A percentile compares a stretch with the other conserved stretches of the same genome.
These are phyloP conservation scores for Conomelus anceps DNA, from an alignment of 2,888 invertebrate genomes.

Conservation along the genomic window DNA sequence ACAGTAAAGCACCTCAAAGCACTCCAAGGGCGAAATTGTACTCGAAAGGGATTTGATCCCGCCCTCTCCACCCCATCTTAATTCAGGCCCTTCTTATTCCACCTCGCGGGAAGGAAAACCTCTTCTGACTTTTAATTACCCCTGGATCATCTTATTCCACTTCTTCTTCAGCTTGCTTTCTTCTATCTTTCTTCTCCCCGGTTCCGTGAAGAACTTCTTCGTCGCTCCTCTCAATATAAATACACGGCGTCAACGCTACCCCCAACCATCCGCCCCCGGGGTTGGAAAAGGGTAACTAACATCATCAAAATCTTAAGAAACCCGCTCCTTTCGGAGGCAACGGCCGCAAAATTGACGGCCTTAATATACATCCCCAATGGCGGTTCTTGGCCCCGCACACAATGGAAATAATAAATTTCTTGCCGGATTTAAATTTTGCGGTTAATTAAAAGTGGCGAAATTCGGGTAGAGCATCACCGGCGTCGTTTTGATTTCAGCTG, in stretches of 20 bases:
- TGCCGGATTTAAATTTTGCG: background rate
- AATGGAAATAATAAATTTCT: background rate
- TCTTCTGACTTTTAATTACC: slow-evolving; percentile 27
- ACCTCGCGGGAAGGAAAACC: slow-evolving; percentile 19
- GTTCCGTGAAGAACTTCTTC: no score
- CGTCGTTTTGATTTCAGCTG: background rate
- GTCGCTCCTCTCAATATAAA: background rate
- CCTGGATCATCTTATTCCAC: slow-evolving; percentile 12
- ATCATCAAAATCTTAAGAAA: background rate
- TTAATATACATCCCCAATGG: background rate
- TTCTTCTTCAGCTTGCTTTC: background rate
- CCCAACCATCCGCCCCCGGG: no score
- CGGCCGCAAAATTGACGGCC: background rate
- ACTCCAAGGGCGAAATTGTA: slow-evolving; percentile 6
- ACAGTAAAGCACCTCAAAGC: background rate
- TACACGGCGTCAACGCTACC: background rate
- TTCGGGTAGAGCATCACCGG: background rate
- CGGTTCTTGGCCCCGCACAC: background rate
- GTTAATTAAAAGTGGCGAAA: background rate
- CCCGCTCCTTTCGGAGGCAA: background rate
- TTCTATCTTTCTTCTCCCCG: background rate
- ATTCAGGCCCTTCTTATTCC: background rate
- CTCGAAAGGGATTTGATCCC: background rate
- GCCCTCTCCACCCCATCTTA: background rate
- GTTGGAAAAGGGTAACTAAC: background rate